Evolutionary conservation across 2,113 vertebrate species (phyloP), one percentile per base, ranked within the genome.

Genomic region (Catharus minimus): DNA sequence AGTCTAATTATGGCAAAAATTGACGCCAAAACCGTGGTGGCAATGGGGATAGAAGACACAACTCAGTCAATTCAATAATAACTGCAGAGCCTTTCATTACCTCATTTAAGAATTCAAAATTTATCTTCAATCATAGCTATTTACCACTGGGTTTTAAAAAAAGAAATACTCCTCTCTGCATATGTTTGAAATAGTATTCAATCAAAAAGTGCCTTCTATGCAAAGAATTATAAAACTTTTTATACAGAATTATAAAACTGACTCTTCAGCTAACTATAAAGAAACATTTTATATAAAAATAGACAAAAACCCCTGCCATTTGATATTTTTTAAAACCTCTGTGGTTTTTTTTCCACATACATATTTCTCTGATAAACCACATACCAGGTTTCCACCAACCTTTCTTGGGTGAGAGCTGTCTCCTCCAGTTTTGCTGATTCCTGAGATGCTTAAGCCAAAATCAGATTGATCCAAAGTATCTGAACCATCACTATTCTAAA

Each of bases 391-490:
- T 73, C 27, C 13, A 90, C 93, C 76, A 90, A 98, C 98, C 97
- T 97, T 98, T 83, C 75, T 98, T 74, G 88, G 90, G 7, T 55
- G 86, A 56, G 55, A 23, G 2, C 86, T 91, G 38, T 98, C 98
- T 61, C 94, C 80, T 72, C 85, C 90, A 10, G 77, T 94, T 94
- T 65, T 98, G 92, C 76, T 92, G 75, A 99, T 90, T 72, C 98
- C 95, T 20, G 98, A 98, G 78, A 99, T 94, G 38, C 90, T 99
- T 87, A 99, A 97, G 78, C 98, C 98, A 41, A 99, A 99, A 16
- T 98, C 97, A 21, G 95, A 64, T 1, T 64, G 93, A n/a, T 98
- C 98, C 21, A 57, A 24, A 28, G 80, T 44, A 73, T 82, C 58
- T 55, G 84, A 49, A 5, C 7, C 65, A 28, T 89, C 96, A 19